phyloP scores from a whole-genome alignment of 2,888 invertebrate species.

The Cerastoderma edule region DNA sequence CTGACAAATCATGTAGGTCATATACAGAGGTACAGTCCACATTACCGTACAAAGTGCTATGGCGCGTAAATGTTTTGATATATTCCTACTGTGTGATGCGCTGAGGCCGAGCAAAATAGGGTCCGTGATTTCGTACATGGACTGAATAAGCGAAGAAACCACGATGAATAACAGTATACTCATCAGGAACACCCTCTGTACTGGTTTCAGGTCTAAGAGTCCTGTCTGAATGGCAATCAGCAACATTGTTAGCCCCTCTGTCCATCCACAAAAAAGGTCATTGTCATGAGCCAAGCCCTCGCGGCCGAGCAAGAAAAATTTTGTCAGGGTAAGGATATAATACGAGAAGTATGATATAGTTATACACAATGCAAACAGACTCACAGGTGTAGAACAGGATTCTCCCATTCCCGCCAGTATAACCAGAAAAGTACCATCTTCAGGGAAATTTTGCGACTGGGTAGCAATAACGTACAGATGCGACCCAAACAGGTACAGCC shows the following conservation, averaged over 20 bases:
- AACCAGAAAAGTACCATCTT: constrained; percentile 83
- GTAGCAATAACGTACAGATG: constrained; percentile 82
- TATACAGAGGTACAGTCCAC: constrained; percentile 84
- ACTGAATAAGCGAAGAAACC: constrained; percentile 86
- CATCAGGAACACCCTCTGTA: constrained; percentile 85
- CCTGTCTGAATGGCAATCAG: constrained; percentile 85
- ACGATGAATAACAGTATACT: constrained; percentile 86
- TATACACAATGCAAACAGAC: constrained; percentile 85
- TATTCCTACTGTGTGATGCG: constrained; percentile 83
- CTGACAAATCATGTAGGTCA: constrained; percentile 84
- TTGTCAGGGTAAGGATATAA: constrained; percentile 83
- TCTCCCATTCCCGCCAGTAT: constrained; percentile 83
- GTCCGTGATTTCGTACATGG: constrained; percentile 85
- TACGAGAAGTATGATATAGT: constrained; percentile 85
- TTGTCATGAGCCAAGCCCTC: constrained; percentile 80
- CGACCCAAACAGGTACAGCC: constrained; percentile 84
- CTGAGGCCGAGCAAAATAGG: constrained; percentile 85
- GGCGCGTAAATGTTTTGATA: constrained; percentile 83
- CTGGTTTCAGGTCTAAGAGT: constrained; percentile 84
- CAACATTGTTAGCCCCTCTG: constrained; percentile 86
- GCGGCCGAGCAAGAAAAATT: constrained; percentile 83
- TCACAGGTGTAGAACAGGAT: constrained; percentile 85
- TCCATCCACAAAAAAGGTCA: constrained; percentile 83
- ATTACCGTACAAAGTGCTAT: constrained; percentile 83
- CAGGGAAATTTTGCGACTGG: constrained; percentile 74